Evolutionary conservation across 2,888 invertebrate genomes (phyloP).

Genomic region (Synanthedon myopaeformis): DNA sequence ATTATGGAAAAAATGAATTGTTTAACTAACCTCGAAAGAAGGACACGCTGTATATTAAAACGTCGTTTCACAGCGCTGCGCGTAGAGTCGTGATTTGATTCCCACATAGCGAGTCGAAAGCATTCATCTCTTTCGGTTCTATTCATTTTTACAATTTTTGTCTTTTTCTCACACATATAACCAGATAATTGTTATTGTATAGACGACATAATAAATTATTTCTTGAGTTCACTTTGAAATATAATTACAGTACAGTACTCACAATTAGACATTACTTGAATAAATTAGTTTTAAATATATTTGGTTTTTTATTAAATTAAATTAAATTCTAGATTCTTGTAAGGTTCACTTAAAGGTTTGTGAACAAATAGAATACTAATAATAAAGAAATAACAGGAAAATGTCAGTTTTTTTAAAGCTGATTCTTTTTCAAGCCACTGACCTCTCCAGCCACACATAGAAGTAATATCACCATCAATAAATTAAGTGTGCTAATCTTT

Average conservation of each 20-base stretch:
- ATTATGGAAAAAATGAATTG: too few relatives aligned
- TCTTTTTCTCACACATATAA: conserved; percentile 11
- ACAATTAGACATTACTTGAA: neutral
- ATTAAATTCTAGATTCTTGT: too few relatives aligned
- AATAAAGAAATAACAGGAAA: too few relatives aligned
- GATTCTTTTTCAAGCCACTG: too few relatives aligned
- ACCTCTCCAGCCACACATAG: too few relatives aligned
- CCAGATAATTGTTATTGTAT: conserved; percentile 15
- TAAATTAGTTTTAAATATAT: too few relatives aligned
- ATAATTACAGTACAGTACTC: conserved; percentile 10
- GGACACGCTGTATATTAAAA: conserved; percentile 31
- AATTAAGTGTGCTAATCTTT: too few relatives aligned
- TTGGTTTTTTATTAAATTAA: too few relatives aligned
- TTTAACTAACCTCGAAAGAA: neutral
- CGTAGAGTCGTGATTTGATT: conserved; percentile 66
- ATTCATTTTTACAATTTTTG: conserved; percentile 2
- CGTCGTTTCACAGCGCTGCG: conserved; percentile 49
- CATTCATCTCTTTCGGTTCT: conserved; percentile 1
- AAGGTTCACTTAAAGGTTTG: too few relatives aligned
- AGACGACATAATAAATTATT: conserved; percentile 21
- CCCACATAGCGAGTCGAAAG: conserved; percentile 39
- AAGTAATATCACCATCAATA: too few relatives aligned
- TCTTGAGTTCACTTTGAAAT: conserved; percentile 18
- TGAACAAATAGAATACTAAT: too few relatives aligned
- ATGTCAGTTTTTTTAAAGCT: too few relatives aligned